phyloP scores from a whole-genome alignment of 2,797 vertebrate species.

The Acanthornis magna region DNA sequence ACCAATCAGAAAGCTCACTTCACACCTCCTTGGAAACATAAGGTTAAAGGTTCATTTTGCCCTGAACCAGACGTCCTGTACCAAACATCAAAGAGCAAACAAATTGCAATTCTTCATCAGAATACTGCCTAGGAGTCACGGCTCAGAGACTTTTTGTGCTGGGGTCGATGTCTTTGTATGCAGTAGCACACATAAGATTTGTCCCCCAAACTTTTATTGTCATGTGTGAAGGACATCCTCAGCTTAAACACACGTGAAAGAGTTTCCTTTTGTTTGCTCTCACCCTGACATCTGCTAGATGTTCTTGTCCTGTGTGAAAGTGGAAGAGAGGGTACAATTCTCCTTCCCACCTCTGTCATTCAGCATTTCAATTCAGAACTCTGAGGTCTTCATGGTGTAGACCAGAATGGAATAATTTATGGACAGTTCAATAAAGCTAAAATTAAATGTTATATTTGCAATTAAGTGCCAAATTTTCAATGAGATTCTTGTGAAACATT shows the following conservation, averaged over 20 bases:
- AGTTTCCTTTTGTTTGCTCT: neutral
- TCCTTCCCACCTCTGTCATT: neutral
- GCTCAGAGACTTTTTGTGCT: neutral
- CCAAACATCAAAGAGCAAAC: neutral
- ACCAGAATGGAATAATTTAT: neutral
- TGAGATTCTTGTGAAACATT: neutral
- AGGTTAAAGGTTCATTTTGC: neutral
- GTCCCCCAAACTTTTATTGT: neutral
- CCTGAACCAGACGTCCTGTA: neutral
- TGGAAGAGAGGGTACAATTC: neutral
- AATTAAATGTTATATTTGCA: neutral
- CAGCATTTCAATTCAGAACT: neutral
- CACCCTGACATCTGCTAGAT: neutral
- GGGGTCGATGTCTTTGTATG: neutral
- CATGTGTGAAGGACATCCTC: neutral
- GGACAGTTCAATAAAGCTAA: neutral
- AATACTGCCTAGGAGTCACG: neutral
- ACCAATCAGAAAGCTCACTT: neutral
- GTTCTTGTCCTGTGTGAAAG: neutral
- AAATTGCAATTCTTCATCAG: neutral
- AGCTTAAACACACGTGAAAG: accelerated
- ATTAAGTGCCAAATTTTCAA: neutral
- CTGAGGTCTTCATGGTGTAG: neutral
- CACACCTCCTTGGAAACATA: neutral
- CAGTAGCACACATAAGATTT: neutral